These are phyloP conservation scores for Acleris sparsana DNA, from an alignment of 2,888 invertebrate species.

Conservation along the genomic window DNA sequence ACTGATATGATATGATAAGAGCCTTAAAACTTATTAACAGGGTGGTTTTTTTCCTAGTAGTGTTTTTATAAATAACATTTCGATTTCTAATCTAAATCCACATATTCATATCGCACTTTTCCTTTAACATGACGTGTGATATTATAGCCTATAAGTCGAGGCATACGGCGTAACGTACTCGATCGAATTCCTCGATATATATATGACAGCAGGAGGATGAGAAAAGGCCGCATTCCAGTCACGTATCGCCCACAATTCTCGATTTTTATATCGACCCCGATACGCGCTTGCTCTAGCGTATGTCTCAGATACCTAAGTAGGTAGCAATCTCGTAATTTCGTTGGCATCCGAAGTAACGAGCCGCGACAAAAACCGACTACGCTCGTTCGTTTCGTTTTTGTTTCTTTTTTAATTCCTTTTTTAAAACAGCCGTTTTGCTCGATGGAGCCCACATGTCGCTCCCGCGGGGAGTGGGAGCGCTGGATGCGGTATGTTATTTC, in stretches of 20 bases:
- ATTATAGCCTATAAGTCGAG: no score
- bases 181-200: background rate
- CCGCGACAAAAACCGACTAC: constrained; percentile 61
- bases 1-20: no score
- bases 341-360: constrained; percentile 59
- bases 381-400: constrained; percentile 53
- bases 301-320: constrained; percentile 17
- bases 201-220: constrained; percentile 16
- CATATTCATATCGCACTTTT: no score
- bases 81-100: no score
- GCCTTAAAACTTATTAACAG: no score
- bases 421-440: constrained; percentile 64
- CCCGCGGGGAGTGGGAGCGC: constrained; percentile 12
- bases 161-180: background rate
- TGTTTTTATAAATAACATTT: no score
- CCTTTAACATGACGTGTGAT: no score
- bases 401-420: constrained; percentile 54
- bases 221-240: constrained; percentile 24
- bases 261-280: constrained; percentile 25
- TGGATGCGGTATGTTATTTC: constrained; percentile 22
- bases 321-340: constrained; percentile 39
- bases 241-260: constrained; percentile 23
- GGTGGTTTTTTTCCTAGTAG: no score
- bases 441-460: constrained; percentile 65
- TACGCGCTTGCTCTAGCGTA: constrained; percentile 13